Base-by-base conservation (phyloP, 2,888 invertebrate species). In the Macrophya annulata region DNA sequence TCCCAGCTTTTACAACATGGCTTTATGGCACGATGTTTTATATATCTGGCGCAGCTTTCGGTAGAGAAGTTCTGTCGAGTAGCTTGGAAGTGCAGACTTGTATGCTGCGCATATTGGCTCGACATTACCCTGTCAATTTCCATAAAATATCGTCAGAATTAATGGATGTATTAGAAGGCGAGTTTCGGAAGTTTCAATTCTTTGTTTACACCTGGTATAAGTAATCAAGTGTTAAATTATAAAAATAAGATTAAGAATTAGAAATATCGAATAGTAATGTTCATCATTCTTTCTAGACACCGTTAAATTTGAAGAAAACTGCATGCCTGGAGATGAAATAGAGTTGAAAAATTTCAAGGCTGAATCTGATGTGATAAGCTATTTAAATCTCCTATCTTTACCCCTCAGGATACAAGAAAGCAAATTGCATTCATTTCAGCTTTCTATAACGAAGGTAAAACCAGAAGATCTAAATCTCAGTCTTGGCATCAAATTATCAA, bases 21-120 rank as follows among this genome's bases (percentile, higher is more conserved):
- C 91, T 96, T 2, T 93, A 96, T 84, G 96, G 96, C n/a, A 94
- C 95, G 90, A 93, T 96, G 88, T 96, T 96, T 91, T 95, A 96
- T 93, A 93, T 96, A 59, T 94, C 96, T 91, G 95, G 95, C 65
- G 94, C 94, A 79, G 89, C 91, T 37, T 87, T 91, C n/a, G 91
- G 89, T 71, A 71, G 87, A 43, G 88, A 90, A 82, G 90, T 90
- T 31, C 86, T 90, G 21, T 84, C 86, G 31, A 89, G 89, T 59
- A 91, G 92, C 87, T 88, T 91, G 85, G 90, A 92, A 81, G 88
- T 93, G 21, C 93, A 93, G 87, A 89, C 92, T 59, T 90, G 89
- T 85, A 92, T 93, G 90, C 88, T 93, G 10, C 88, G 90, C 74
- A 90, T 92, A 85, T 89, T 93, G 4, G 91, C 90, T 4, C 88